A percentile compares a stretch with the other conserved stretches of the same genome.
phyloP scores from a whole-genome alignment of 1,140 invertebrate genomes.

The Cherax destructor region DNA sequence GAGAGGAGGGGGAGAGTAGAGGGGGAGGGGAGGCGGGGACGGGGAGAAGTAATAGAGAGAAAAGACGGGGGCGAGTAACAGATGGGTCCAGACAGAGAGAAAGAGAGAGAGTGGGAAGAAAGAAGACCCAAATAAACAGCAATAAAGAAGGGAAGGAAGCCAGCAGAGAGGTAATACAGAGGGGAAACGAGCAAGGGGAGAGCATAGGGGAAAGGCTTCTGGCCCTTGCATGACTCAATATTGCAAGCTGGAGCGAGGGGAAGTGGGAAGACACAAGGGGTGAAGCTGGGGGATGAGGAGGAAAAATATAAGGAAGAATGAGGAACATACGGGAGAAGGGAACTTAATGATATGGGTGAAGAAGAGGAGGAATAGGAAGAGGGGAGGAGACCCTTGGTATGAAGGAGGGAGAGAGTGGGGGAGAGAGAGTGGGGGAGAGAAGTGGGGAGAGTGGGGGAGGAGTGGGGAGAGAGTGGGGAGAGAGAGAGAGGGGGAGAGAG shows the following conservation, averaged over 20 bases:
- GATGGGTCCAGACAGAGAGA: too few species aligned
- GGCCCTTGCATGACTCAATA: conserved; percentile 42
- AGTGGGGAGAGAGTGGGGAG: neutral
- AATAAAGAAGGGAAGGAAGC: conserved; percentile 27
- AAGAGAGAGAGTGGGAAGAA: neutral
- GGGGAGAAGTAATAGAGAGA: too few species aligned
- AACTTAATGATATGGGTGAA: neutral
- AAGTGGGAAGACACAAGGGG: neutral
- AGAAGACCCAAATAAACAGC: conserved; percentile 21
- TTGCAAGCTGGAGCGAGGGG: conserved; percentile 11
- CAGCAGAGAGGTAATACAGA: conserved; percentile 32
- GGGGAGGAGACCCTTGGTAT: neutral
- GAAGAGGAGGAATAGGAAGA: neutral
- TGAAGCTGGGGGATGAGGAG: too few species aligned
- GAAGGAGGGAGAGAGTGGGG: neutral
- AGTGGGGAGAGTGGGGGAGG: too few species aligned
- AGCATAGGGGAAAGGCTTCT: conserved; percentile 8
- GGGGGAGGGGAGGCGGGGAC: too few species aligned
- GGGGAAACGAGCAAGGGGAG: conserved; percentile 23
- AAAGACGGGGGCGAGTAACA: too few species aligned
- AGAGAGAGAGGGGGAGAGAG: too few species aligned
- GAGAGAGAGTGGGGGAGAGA: neutral
- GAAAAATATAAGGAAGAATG: too few species aligned
- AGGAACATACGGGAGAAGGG: neutral
- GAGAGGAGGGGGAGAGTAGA: too few species aligned